phyloP scores from a whole-genome alignment of 2,797 vertebrate species.

The Hybognathus amarus region DNA sequence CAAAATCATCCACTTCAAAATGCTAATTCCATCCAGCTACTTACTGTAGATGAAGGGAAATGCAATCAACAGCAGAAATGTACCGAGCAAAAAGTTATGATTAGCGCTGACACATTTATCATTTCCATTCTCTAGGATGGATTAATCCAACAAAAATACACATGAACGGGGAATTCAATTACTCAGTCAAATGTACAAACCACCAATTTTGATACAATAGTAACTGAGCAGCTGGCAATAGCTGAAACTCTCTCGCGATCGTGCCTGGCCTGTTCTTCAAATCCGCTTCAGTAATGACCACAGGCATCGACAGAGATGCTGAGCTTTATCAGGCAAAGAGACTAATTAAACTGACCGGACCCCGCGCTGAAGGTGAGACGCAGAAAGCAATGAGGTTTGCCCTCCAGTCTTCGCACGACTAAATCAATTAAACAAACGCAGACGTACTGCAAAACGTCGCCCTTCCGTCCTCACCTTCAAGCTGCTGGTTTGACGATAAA shows the following conservation, averaged over 20 bases:
- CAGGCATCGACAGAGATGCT: constrained; percentile 23
- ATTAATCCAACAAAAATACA: constrained; percentile 42
- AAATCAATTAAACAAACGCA: constrained; percentile 49
- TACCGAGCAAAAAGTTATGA: constrained; percentile 32
- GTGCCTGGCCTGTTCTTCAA: neutral
- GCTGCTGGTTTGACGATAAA: constrained; percentile 32
- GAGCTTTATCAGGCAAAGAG: constrained; percentile 41
- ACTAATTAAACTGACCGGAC: constrained; percentile 53
- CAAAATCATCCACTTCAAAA: constrained; percentile 34
- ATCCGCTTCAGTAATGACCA: constrained; percentile 16
- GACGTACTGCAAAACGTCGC: neutral
- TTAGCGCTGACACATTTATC: constrained; percentile 44
- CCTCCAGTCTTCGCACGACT: constrained; percentile 28
- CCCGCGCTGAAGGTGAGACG: constrained; percentile 43
- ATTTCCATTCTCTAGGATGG: constrained; percentile 12
- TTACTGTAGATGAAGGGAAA: constrained; percentile 21
- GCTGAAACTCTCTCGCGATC: constrained; percentile 27
- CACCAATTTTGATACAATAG: neutral
- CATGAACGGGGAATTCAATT: constrained; percentile 40
- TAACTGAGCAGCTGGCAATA: neutral
- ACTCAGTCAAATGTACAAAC: constrained; percentile 10
- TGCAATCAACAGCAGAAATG: constrained; percentile 45
- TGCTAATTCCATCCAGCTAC: constrained; percentile 29
- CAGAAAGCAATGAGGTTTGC: constrained; percentile 36
- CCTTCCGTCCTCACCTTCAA: constrained; percentile 40